A percentile compares a stretch with the other conserved stretches of the same genome.
These are phyloP conservation scores for Porites divaricata DNA, from an alignment of 92 coral and sea anemone species.

Conservation along the genomic window DNA sequence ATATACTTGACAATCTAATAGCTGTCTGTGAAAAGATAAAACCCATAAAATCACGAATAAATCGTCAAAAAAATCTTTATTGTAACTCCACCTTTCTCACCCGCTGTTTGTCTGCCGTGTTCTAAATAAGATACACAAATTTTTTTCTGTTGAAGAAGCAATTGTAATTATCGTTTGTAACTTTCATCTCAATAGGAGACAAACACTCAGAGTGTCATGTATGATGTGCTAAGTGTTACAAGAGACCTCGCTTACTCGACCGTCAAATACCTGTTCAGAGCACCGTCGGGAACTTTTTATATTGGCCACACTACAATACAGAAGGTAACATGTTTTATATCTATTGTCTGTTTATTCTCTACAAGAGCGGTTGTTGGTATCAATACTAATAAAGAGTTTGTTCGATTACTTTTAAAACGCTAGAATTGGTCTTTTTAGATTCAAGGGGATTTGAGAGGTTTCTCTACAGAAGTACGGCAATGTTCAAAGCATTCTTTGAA, in stretches of 20 bases:
- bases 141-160: no score
- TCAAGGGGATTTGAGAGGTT: background rate
- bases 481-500: constrained; percentile 3
- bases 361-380: background rate
- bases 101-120: no score
- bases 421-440: background rate
- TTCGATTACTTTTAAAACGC: background rate
- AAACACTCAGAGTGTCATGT: background rate
- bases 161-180: background rate
- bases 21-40: no score
- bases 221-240: background rate
- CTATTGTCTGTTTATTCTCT: background rate
- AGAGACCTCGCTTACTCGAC: constrained; percentile 17
- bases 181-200: constrained; percentile 1
- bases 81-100: no score
- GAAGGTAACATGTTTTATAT: background rate
- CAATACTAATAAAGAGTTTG: background rate
- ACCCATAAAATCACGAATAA: no score
- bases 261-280: constrained; percentile 26
- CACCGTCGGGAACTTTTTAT: background rate
- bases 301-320: constrained; percentile 11
- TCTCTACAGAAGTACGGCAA: constrained; percentile 17
- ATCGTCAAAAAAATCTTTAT: no score
- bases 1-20: no score
- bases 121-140: no score